A percentile compares a stretch with the other conserved stretches of the same genome.
Conservation (phyloP, 1,140 invertebrate species). For the Pinna nobilis region DNA sequence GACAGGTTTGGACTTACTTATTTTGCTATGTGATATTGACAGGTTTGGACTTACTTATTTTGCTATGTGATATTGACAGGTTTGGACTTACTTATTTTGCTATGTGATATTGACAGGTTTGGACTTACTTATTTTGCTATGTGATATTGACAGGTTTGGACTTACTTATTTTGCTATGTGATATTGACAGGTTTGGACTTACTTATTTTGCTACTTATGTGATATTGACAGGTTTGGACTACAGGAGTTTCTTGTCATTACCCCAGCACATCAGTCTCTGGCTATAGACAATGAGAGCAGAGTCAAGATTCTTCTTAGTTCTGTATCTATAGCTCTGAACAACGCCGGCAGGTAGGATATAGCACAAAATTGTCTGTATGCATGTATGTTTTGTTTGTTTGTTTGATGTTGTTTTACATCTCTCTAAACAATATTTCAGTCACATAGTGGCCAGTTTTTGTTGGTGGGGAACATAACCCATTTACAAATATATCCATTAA, state of each 20-base stretch:
- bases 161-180: conserved; percentile 33
- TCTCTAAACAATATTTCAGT: no score
- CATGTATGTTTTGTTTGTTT: no score
- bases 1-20: background rate
- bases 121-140: conserved; percentile 78
- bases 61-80: conserved; percentile 23
- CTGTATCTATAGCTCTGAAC: conserved; percentile 86
- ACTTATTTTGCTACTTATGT: background rate
- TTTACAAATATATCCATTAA: no score
- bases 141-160: background rate
- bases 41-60: background rate
- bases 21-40: conserved; percentile 5
- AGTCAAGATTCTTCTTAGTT: conserved; percentile 90
- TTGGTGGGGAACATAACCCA: no score
- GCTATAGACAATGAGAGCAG: conserved; percentile 84
- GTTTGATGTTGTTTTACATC: no score
- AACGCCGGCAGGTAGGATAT: conserved; percentile 83
- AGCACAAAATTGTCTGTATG: no score
- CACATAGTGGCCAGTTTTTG: no score
- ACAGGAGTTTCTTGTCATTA: conserved; percentile 87
- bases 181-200: background rate
- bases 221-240: conserved; percentile 84
- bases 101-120: conserved; percentile 79
- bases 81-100: background rate
- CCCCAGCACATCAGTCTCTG: conserved; percentile 76